A percentile compares a stretch with the other conserved stretches of the same genome.
Evolutionary conservation across 2,113 vertebrate species (phyloP).

Genomic region (Anguilla rostrata): DNA sequence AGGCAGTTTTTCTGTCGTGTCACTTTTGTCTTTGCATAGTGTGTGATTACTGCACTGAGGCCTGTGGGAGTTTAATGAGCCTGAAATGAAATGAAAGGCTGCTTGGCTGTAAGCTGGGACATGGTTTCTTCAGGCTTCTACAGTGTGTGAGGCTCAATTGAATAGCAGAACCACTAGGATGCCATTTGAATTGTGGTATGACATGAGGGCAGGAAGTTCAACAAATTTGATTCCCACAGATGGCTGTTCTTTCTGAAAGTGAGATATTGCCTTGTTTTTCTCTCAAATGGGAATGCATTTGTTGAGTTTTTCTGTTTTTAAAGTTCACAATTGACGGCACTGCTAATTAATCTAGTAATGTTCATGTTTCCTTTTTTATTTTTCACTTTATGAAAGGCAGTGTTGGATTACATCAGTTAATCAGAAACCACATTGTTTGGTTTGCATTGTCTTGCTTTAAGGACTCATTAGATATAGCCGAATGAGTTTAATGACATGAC

Average conservation of each 20-base stretch:
- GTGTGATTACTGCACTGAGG: not conserved
- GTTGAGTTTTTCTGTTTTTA: no score
- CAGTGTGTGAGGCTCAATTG: not conserved
- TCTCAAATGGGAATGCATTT: not conserved
- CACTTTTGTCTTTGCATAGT: not conserved
- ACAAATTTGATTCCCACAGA: not conserved
- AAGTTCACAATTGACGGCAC: no score
- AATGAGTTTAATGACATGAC: not conserved
- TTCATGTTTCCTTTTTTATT: not conserved
- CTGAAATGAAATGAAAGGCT: not conserved
- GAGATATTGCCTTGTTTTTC: no score
- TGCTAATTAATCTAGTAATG: not conserved
- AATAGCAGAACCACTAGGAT: not conserved
- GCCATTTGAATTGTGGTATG: not conserved
- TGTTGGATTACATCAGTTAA: not conserved
- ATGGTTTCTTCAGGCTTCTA: not conserved
- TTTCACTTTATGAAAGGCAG: not conserved
- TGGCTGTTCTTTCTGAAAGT: not conserved
- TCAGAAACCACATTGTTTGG: not conserved
- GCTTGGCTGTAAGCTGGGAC: not conserved
- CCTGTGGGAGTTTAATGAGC: slow-evolving; percentile 3
- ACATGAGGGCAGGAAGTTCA: not conserved
- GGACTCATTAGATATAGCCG: not conserved
- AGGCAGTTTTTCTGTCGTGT: not conserved
- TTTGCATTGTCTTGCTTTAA: not conserved